Percentiles rank a stretch among this genome's conserved stretches.
Conservation (phyloP, 2,888 invertebrate species). For the Amaurobius ferox region DNA sequence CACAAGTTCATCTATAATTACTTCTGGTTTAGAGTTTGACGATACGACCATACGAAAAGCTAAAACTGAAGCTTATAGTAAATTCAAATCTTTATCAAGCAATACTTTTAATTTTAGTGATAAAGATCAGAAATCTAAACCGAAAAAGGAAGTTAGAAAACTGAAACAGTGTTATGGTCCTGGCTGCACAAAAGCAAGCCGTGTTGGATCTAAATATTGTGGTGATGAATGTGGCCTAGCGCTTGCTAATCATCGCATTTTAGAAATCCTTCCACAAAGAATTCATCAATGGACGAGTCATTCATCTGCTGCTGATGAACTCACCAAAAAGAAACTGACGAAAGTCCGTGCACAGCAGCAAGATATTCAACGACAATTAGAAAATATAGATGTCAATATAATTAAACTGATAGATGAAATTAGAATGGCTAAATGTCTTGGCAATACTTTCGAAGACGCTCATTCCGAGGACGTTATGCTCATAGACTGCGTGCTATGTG, state of each 20-base stretch:
- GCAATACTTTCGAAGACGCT: neutral
- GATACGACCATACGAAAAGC: slow-evolving; percentile 33
- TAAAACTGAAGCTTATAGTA: slow-evolving; percentile 20
- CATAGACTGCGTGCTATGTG: slow-evolving; percentile 34
- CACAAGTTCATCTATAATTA: too few species aligned
- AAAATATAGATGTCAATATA: slow-evolving; percentile 17
- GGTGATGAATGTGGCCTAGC: slow-evolving; percentile 32
- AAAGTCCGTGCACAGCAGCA: slow-evolving; percentile 18
- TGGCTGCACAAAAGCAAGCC: slow-evolving; percentile 22
- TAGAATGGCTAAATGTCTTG: neutral
- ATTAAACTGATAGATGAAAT: neutral
- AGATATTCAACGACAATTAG: neutral
- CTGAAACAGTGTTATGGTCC: slow-evolving; percentile 42
- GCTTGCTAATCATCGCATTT: slow-evolving; percentile 26
- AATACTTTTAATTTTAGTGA: neutral
- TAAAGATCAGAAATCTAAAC: neutral
- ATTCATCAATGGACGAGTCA: slow-evolving; percentile 23
- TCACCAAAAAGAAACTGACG: slow-evolving; percentile 12
- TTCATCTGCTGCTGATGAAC: slow-evolving; percentile 40
- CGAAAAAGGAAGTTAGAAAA: neutral
- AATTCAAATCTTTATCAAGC: slow-evolving; percentile 1
- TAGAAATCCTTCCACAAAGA: slow-evolving; percentile 34
- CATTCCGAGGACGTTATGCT: neutral
- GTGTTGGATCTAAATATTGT: slow-evolving; percentile 46
- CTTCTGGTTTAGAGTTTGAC: neutral